Base-by-base conservation (phyloP, 2,113 vertebrate genomes). In the Cyrtonyx montezumae region DNA sequence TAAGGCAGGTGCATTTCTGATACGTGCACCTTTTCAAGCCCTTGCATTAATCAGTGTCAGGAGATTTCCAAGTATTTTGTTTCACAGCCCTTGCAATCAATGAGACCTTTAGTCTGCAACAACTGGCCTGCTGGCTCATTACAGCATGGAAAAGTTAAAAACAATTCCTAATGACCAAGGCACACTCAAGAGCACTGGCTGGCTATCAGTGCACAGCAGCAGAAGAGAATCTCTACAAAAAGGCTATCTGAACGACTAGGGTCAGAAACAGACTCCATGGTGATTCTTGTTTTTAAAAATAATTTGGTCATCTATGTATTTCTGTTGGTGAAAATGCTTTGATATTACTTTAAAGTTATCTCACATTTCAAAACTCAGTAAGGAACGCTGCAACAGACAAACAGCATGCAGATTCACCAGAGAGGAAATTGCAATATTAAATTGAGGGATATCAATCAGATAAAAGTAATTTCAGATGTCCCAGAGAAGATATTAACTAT, bases 121-220 rank as follows among this genome's bases (percentile, higher is more conserved):
- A 89, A 90, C 68, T 46, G 69, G 70, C 43, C 82, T 71, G 53
- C 92, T 82, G 61, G 9, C 91, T 96, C 84, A 84, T 95, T 94
- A 95, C 20, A 36, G 87, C 53, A 62, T 1, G 25, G 55, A 40
- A 58, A 86, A 87, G 74, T 26, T 87, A 73, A 94, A 93, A 96
- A 87, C 89, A 87, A 45, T 37, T 62, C 77, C 82, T 97, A 97
- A 97, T 95, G 89, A 95, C 42, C 66, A 88, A 61, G 87, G 92
- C 69, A 88, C 62, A 19, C 74, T 89, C 58, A 51, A 92, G 74
- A 91, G 84, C 95, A 96, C 91, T 93, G 71, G 34, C n/a, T 81
- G 80, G 36, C 71, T 25, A 45, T 59, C 59, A 42, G 56, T 42
- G 63, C 66, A 70, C 58, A 78, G 76, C 89, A 12, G 16, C 15